Conservation (phyloP, 2,113 vertebrate species). For the Myxocyprinus asiaticus region DNA sequence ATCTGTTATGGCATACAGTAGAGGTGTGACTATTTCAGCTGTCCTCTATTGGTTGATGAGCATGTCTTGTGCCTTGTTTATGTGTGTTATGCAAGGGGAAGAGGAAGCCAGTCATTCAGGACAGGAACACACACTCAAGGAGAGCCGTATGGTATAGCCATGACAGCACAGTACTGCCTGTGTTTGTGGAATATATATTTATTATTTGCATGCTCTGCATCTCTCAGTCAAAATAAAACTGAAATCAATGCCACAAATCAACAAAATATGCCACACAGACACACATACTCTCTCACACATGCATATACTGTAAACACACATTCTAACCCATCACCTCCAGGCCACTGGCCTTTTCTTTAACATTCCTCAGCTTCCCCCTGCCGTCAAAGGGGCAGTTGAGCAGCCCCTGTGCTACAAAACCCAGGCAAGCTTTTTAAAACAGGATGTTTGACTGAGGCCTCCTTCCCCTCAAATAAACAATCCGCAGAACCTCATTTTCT, state of each 20-base stretch:
- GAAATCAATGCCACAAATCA: conserved; percentile 38
- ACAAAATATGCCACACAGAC: background rate
- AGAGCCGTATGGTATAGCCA: conserved; percentile 53
- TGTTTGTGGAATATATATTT: conserved; percentile 27
- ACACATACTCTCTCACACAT: conserved; percentile 11
- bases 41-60: conserved; percentile 36
- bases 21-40: conserved; percentile 12
- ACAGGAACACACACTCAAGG: conserved; percentile 74
- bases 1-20: conserved; percentile 24
- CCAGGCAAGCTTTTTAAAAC: conserved; percentile 81
- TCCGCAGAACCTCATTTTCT: conserved; percentile 83
- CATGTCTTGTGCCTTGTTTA: conserved; percentile 44
- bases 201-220: conserved; percentile 58
- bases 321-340: conserved; percentile 56
- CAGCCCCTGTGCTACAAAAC: conserved; percentile 69
- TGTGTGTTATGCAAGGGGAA: conserved; percentile 74
- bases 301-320: background rate
- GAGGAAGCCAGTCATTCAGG: conserved; percentile 72
- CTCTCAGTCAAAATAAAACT: conserved; percentile 50
- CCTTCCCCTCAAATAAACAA: conserved; percentile 93
- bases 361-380: conserved; percentile 68
- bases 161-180: conserved; percentile 22
- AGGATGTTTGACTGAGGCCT: conserved; percentile 89
- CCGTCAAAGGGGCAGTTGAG: conserved; percentile 75
- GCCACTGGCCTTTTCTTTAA: conserved; percentile 72